A percentile compares a stretch with the other conserved stretches of the same genome.
Evolutionary conservation across 2,113 vertebrate species (phyloP).

Genomic region (Calidris pugnax): DNA sequence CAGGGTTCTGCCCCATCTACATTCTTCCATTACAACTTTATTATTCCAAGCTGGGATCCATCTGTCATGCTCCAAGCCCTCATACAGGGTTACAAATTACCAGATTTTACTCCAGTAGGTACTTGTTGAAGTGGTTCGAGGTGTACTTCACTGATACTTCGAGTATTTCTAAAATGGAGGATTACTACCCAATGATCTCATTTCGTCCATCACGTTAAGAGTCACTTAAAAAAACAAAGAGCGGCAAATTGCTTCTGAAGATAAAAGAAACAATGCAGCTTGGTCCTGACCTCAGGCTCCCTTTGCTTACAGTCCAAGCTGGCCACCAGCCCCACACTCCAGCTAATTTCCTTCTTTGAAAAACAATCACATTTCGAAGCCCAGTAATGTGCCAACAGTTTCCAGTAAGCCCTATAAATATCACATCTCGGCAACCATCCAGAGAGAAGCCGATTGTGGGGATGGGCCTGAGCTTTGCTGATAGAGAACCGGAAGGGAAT

Average conservation of each 20-base stretch:
- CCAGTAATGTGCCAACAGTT: slow-evolving; percentile 47
- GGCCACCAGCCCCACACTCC: slow-evolving; percentile 43
- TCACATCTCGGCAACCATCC: slow-evolving; percentile 52
- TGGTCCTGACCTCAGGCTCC: slow-evolving; percentile 44
- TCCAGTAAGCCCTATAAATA: slow-evolving; percentile 70
- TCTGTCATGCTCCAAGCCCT: not conserved
- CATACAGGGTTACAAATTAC: not conserved
- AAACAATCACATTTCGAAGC: slow-evolving; percentile 50
- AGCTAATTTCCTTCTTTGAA: slow-evolving; percentile 58
- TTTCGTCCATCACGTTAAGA: slow-evolving; percentile 41
- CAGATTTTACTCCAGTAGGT: slow-evolving; percentile 7
- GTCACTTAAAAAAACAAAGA: slow-evolving; percentile 46
- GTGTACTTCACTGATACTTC: not conserved
- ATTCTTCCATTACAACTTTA: slow-evolving; percentile 13
- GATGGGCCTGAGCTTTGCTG: slow-evolving; percentile 40
- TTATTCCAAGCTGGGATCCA: slow-evolving; percentile 43
- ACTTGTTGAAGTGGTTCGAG: slow-evolving; percentile 28
- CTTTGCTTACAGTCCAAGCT: slow-evolving; percentile 29
- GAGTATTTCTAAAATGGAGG: slow-evolving; percentile 6
- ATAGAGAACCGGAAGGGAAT: slow-evolving; percentile 25
- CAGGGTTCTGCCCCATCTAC: not conserved
- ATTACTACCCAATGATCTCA: slow-evolving; percentile 36
- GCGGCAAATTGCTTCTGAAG: slow-evolving; percentile 47
- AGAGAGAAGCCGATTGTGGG: slow-evolving; percentile 27
- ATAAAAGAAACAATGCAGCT: slow-evolving; percentile 56